phyloP scores from a whole-genome alignment of 2,797 vertebrate genomes.

The Poecile montanus region DNA sequence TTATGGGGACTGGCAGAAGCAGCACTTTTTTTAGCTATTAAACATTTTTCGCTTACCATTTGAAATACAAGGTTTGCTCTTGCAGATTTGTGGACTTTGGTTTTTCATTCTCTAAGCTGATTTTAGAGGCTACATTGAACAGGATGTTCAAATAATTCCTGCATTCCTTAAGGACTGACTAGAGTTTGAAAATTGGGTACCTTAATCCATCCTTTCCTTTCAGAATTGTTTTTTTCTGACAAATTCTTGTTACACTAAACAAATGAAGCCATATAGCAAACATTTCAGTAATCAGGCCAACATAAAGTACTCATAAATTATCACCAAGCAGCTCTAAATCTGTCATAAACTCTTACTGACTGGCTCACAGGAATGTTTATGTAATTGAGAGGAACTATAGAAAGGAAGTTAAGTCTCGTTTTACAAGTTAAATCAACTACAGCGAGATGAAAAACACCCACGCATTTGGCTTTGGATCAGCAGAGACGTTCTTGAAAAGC shows the following conservation, averaged over 20 bases:
- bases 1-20: background rate
- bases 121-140: background rate
- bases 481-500: slow-evolving; percentile 29
- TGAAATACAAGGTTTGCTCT: background rate
- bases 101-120: background rate
- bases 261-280: slow-evolving; percentile 27
- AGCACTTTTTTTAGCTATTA: background rate
- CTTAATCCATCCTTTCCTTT: background rate
- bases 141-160: background rate
- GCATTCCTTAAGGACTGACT: background rate
- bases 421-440: slow-evolving; percentile 43
- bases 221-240: background rate
- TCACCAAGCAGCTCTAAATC: slow-evolving; percentile 55
- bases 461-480: slow-evolving; percentile 27
- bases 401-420: slow-evolving; percentile 42
- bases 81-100: background rate
- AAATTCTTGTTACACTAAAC: background rate
- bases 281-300: slow-evolving; percentile 39
- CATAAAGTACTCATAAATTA: slow-evolving; percentile 50
- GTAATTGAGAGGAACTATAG: slow-evolving; percentile 31
- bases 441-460: slow-evolving; percentile 18
- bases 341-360: slow-evolving; percentile 43
- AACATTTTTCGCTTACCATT: background rate
- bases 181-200: background rate
- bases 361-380: slow-evolving; percentile 53